A percentile compares a stretch with the other conserved stretches of the same genome.
Evolutionary conservation across 2,888 invertebrate species (phyloP).

Genomic region (Lumbricus terrestris): DNA sequence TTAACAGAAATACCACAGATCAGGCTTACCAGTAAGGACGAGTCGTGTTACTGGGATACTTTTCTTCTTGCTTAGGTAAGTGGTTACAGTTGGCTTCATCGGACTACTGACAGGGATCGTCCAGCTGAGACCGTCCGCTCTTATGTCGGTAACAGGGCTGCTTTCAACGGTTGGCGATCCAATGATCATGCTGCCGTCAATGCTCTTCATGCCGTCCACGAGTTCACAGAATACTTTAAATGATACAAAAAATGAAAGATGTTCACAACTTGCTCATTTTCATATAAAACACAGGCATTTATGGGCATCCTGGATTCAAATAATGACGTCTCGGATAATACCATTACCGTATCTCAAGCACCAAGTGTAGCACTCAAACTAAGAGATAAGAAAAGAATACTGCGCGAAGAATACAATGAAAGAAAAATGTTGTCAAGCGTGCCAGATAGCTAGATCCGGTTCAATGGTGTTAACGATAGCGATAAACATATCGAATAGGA

Average conservation of each 20-base stretch:
- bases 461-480: no score
- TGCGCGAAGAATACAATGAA: no score
- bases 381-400: no score
- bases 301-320: neutral
- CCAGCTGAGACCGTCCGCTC: neutral
- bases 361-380: no score
- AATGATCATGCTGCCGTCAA: slow-evolving; percentile 10
- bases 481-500: no score
- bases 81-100: slow-evolving; percentile 6
- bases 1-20: neutral
- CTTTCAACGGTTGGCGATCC: neutral
- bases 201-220: neutral
- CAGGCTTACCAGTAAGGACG: slow-evolving; percentile 4
- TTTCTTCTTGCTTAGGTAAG: neutral
- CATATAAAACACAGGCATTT: neutral
- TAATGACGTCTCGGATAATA: no score
- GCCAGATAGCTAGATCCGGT: no score
- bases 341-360: no score
- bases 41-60: neutral
- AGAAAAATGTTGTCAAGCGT: no score
- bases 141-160: slow-evolving; percentile 10
- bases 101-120: slow-evolving; percentile 15
- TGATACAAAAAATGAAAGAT: neutral
- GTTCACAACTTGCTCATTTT: neutral
- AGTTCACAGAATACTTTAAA: neutral